Evolutionary conservation across 1,140 invertebrate genomes (phyloP).

Genomic region (Brachionus rotundiformis): DNA sequence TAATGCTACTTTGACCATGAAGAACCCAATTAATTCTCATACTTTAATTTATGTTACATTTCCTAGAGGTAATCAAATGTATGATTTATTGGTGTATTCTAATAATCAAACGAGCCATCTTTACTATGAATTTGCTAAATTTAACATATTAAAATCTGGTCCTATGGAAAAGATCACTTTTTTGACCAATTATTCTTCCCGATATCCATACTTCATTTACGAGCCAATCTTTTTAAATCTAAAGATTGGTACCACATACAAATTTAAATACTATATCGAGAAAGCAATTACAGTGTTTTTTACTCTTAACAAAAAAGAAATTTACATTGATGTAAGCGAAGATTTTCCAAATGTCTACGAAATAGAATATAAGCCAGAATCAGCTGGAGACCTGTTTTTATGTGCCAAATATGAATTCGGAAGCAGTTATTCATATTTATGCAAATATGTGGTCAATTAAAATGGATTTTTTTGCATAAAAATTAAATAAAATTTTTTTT

Average conservation of each 20-base stretch:
- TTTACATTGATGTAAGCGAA: not conserved
- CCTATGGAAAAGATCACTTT: not conserved
- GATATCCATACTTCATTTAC: not conserved
- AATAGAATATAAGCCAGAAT: not conserved
- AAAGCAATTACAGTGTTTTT: not conserved
- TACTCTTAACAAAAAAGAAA: not conserved
- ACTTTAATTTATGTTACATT: not conserved
- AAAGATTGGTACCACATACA: not conserved
- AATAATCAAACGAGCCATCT: not conserved
- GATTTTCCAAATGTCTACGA: not conserved
- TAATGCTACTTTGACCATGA: not conserved
- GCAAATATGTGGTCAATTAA: too few relatives aligned
- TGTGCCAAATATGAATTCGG: not conserved
- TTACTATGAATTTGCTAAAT: not conserved
- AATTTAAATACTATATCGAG: conserved; percentile 8
- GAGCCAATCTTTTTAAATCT: not conserved
- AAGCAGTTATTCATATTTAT: not conserved
- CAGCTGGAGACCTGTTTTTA: not conserved
- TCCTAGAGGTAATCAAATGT: not conserved
- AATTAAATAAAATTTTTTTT: too few relatives aligned
- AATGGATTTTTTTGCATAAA: too few relatives aligned
- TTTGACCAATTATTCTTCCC: not conserved
- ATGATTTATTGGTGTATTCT: not conserved
- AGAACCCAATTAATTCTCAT: not conserved
- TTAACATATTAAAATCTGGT: not conserved